phyloP scores from a whole-genome alignment of 2,888 invertebrate species.

The Brachyopa scutellaris region DNA sequence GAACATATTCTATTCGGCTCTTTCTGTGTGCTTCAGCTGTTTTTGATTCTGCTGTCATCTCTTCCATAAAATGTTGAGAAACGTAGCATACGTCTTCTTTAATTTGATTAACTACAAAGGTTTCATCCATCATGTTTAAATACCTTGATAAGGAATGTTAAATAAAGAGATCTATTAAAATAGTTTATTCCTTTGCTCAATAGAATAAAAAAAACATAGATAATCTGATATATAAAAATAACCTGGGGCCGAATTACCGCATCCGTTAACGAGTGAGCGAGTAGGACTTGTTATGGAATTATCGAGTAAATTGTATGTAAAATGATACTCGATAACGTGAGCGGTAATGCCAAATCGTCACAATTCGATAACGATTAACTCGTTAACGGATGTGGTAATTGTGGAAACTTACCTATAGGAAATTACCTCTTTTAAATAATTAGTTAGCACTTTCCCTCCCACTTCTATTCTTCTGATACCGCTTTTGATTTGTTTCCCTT shows the following conservation, averaged over 20 bases:
- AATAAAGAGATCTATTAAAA: background rate
- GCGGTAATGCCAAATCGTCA: too few relatives aligned
- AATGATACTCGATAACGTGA: too few relatives aligned
- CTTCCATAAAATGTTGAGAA: slow-evolving; percentile 90
- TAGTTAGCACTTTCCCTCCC: slow-evolving; percentile 98
- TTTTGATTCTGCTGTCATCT: slow-evolving; percentile 87
- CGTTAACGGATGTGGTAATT: too few relatives aligned
- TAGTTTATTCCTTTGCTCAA: too few relatives aligned
- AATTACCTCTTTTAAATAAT: slow-evolving; percentile 98
- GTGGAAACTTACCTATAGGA: slow-evolving; percentile 89
- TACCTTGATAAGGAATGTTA: slow-evolving; percentile 85
- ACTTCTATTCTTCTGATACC: slow-evolving; percentile 94
- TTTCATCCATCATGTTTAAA: slow-evolving; percentile 99
- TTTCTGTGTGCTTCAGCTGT: slow-evolving; percentile 83
- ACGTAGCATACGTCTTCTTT: slow-evolving; percentile 99
- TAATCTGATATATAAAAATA: too few relatives aligned
- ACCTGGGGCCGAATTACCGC: too few relatives aligned
- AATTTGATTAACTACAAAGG: slow-evolving; percentile 98
- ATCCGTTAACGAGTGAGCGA: too few relatives aligned
- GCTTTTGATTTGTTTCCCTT: slow-evolving; percentile 87
- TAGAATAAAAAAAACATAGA: too few relatives aligned
- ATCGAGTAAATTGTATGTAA: too few relatives aligned
- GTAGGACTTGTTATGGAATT: too few relatives aligned
- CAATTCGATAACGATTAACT: too few relatives aligned
- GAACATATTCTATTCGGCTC: slow-evolving; percentile 93